phyloP scores from a whole-genome alignment of 2,113 vertebrate species.

The Onychostoma macrolepis region DNA sequence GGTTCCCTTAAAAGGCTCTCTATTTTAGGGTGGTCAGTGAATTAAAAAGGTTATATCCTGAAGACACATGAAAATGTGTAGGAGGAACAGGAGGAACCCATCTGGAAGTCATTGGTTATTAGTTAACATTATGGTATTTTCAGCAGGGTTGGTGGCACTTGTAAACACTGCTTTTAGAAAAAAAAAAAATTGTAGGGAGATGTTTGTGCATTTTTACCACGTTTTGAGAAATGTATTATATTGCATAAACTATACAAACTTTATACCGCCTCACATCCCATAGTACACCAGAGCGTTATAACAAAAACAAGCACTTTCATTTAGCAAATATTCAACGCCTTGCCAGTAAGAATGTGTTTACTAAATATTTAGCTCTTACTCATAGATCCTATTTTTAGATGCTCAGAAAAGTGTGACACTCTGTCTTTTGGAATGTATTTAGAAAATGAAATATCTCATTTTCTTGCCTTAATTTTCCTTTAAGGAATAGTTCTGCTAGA shows the following conservation, averaged over 20 bases:
- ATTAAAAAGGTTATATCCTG: neutral
- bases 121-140: neutral
- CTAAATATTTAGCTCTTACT: slow-evolving; percentile 20
- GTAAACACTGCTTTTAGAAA: neutral
- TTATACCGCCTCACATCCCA: neutral
- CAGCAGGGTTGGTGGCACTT: neutral
- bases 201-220: neutral
- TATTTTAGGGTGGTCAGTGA: slow-evolving; percentile 9
- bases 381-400: neutral
- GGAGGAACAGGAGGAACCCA: neutral
- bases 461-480: neutral
- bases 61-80: neutral
- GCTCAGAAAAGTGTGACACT: neutral
- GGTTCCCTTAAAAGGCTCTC: slow-evolving; percentile 26
- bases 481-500: neutral
- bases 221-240: neutral
- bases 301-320: neutral
- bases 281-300: neutral
- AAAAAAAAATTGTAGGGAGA: neutral
- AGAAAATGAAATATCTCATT: neutral
- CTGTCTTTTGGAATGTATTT: slow-evolving; percentile 49
- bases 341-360: neutral
- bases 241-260: neutral
- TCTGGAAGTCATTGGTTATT: neutral
- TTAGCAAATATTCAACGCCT: neutral